Percentiles rank a stretch among this genome's conserved stretches.
Evolutionary conservation across 2,113 vertebrate species (phyloP).

Genomic region (Gymnogyps californianus): DNA sequence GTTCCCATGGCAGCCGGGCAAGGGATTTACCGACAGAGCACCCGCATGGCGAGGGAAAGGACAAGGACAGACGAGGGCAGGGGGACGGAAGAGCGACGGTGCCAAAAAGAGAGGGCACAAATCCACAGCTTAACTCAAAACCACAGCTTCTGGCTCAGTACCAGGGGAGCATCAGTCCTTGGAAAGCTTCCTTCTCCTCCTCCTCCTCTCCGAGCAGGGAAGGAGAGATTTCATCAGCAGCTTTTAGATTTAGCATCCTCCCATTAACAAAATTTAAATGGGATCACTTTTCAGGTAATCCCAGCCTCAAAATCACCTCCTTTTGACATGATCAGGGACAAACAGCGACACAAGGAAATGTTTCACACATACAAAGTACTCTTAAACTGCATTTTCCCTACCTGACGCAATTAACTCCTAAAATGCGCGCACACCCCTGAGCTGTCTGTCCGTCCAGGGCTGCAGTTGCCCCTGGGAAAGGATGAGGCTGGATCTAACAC

Average conservation of each 20-base stretch:
- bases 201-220: background rate
- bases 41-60: background rate
- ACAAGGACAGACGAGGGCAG: background rate
- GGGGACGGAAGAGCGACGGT: background rate
- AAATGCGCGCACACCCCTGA: accelerated
- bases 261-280: background rate
- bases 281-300: background rate
- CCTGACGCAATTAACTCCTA: background rate
- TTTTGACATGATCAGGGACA: accelerated
- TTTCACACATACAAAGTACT: background rate
- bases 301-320: background rate
- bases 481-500: background rate
- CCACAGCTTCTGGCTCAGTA: background rate
- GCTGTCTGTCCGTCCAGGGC: accelerated
- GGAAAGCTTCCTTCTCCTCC: background rate
- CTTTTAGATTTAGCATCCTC: background rate
- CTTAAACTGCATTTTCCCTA: accelerated
- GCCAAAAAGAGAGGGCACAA: background rate
- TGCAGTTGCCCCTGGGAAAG: background rate
- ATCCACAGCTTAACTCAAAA: background rate
- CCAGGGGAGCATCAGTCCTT: background rate
- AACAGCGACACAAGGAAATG: background rate
- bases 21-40: background rate
- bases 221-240: background rate
- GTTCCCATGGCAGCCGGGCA: background rate